Evolutionary conservation across 2,113 vertebrate genomes (phyloP).

Genomic region (Anas platyrhynchos): DNA sequence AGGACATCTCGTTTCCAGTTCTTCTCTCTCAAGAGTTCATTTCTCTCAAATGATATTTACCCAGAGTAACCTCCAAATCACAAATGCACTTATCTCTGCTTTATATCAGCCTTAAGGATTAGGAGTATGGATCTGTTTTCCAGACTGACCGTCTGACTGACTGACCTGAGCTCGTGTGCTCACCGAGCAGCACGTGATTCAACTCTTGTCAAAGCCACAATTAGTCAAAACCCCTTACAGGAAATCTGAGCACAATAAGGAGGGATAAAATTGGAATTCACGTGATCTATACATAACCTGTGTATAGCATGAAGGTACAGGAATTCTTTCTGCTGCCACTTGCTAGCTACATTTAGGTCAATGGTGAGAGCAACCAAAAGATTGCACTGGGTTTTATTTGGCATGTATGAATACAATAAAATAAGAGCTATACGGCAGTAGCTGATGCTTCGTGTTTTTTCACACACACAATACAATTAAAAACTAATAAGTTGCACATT

Average conservation of each 20-base stretch:
- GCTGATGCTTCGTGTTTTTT: too few relatives aligned
- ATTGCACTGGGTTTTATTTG: not conserved
- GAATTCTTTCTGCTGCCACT: constrained; percentile 36
- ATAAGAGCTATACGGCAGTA: too few relatives aligned
- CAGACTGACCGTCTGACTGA: constrained; percentile 81
- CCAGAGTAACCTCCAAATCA: constrained; percentile 53
- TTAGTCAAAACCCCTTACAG: constrained; percentile 86
- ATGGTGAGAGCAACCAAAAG: not conserved
- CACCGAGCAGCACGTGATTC: constrained; percentile 72
- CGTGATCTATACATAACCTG: constrained; percentile 53
- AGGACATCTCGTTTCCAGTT: constrained; percentile 19
- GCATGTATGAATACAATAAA: too few relatives aligned
- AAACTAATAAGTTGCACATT: too few relatives aligned
- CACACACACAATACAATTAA: too few relatives aligned
- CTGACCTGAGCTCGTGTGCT: constrained; percentile 67
- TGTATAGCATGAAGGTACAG: not conserved
- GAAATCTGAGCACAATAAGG: constrained; percentile 82
- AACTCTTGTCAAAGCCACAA: constrained; percentile 80
- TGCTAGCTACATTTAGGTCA: constrained; percentile 7
- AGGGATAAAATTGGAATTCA: constrained; percentile 79
- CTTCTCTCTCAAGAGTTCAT: constrained; percentile 2
- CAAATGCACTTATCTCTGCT: constrained; percentile 72
- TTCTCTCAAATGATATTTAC: constrained; percentile 44
- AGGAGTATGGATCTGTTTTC: constrained; percentile 79
- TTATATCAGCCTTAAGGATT: constrained; percentile 76